Evolutionary conservation across 2,888 invertebrate genomes (phyloP), one percentile per base, ranked within the genome.

Genomic region (Hyposoter dolosus): DNA sequence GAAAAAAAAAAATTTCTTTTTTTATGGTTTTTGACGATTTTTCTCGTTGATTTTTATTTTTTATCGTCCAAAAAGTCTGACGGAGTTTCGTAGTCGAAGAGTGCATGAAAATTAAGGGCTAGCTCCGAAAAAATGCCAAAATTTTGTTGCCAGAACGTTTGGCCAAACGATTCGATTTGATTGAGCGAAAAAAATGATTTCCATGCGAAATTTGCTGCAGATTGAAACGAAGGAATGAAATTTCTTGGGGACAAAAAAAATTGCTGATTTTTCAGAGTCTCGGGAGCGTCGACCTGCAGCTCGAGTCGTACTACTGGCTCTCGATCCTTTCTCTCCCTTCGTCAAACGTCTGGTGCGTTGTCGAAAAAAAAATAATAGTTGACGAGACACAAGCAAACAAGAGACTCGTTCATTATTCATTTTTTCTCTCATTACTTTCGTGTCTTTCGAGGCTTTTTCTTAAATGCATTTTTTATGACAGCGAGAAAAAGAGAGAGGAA

Each of bases 351-450:
- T 6, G 40, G 7, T 35, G 35, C n/a, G 23, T n/a, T 15, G 45
- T 71, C 10, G 53, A 28, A 72, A 72, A 80, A 71, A 60, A n/a
- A 50, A 72, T 40, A 60, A 63, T 35, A 63, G 72, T 72, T 80
- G 80, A 81, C 80, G 74, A 81, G 80, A 82, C 74, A 81, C 6
- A 66, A 32, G 10, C 56, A 15, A 60, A 68, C 53, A 56, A 63
- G 81, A 82, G 82, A 23, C 82, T 82, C 82, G 76, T 69, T 82
- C 82, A 60, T 82, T 74, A 74, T 74, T 28, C 56, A 56, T 69
- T 17, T 65, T 47, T 79, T 76, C 47, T n/a, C 1, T 32, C 68
- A 2, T 72, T 35, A 28, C 28, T 53, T 40, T 63, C 75, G 10
- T 40, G 10, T 50, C 2, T n/a, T 65, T 23, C 7, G 9, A 23